A percentile compares a stretch with the other conserved stretches of the same genome.
Conservation (phyloP, 2,888 invertebrate genomes). For the Phengaris alcon region DNA sequence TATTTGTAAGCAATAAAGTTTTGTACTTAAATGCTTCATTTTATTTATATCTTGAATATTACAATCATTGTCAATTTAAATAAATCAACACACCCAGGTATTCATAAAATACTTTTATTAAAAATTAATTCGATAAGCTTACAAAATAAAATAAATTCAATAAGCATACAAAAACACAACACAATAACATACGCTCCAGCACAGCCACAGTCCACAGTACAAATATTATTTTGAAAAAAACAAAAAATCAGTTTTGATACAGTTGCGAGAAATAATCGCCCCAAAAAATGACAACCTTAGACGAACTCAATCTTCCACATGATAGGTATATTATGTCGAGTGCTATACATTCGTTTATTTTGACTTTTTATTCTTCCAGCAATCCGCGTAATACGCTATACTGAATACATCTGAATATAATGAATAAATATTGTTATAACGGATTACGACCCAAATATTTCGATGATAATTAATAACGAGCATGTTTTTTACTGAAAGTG, state of each 20-base stretch:
- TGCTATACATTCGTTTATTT: no score
- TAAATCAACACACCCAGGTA: background rate
- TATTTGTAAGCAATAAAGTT: constrained; percentile 24
- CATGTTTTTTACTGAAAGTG: no score
- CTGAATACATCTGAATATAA: no score
- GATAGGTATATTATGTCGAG: no score
- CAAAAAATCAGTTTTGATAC: no score
- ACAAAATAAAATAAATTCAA: background rate
- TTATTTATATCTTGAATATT: background rate
- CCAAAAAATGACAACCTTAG: background rate
- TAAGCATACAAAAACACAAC: background rate
- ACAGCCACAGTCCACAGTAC: background rate
- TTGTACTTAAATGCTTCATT: constrained; percentile 13
- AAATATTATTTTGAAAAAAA: background rate
- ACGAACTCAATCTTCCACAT: background rate
- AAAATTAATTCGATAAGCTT: background rate
- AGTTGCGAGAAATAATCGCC: background rate
- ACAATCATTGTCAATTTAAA: background rate
- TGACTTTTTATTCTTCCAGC: no score
- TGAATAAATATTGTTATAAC: no score
- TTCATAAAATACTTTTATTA: background rate
- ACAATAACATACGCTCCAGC: background rate
- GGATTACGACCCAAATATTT: no score
- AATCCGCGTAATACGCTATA: no score
- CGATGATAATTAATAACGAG: no score